Conservation (phyloP, 2,888 invertebrate genomes). For the Harpalus rufipes region DNA sequence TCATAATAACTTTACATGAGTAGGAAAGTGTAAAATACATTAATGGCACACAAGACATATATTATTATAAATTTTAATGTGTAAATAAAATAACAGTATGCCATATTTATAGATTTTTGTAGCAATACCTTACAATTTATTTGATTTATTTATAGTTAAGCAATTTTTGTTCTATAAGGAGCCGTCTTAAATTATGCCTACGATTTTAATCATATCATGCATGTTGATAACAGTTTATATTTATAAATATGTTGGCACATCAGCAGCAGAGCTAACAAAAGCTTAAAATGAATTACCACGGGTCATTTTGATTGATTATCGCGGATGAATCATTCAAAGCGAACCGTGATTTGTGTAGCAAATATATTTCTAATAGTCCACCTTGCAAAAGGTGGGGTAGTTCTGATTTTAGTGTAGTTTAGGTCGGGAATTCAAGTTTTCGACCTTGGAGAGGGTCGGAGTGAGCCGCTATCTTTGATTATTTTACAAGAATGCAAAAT, state of each 20-base stretch:
- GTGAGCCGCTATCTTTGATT: too few species aligned
- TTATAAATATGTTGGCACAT: slow-evolving; percentile 52
- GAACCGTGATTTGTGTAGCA: too few species aligned
- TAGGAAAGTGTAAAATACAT: slow-evolving; percentile 62
- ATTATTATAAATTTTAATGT: slow-evolving; percentile 35
- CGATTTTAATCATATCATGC: slow-evolving; percentile 46
- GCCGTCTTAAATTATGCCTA: slow-evolving; percentile 29
- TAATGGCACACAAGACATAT: slow-evolving; percentile 57
- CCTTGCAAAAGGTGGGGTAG: too few species aligned
- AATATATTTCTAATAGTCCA: too few species aligned
- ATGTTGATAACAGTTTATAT: slow-evolving; percentile 25
- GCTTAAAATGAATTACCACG: too few species aligned
- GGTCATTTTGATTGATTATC: too few species aligned
- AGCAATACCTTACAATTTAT: slow-evolving; percentile 30
- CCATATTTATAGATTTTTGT: slow-evolving; percentile 36
- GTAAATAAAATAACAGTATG: slow-evolving; percentile 34
- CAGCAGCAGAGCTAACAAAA: slow-evolving; percentile 34
- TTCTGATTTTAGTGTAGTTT: too few species aligned
- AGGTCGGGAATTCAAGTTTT: too few species aligned
- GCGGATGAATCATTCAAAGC: too few species aligned
- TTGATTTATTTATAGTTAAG: slow-evolving; percentile 33
- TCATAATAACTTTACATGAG: slow-evolving; percentile 59
- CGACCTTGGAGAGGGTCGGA: too few species aligned
- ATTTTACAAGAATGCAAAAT: too few species aligned
- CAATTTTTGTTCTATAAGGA: slow-evolving; percentile 43